Conservation (phyloP, 2,113 vertebrate genomes). For the Sitta europaea region DNA sequence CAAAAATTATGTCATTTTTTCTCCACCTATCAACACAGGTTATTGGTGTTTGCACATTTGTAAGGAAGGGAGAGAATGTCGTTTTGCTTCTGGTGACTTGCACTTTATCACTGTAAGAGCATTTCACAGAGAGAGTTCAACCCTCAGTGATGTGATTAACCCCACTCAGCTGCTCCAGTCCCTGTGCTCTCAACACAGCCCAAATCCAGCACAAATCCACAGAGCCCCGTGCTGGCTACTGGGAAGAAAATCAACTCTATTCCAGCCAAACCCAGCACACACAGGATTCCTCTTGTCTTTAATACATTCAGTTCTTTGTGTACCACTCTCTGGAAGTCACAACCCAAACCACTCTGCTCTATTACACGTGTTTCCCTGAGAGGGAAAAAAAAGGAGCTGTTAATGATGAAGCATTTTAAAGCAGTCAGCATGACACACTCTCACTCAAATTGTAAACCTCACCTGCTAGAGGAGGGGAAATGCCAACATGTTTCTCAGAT, state of each 20-base stretch:
- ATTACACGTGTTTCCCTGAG: not conserved
- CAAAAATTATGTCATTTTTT: not conserved
- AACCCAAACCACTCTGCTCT: not conserved
- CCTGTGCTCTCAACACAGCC: not conserved
- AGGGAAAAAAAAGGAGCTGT: not conserved
- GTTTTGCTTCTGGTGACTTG: not conserved
- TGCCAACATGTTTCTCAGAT: not conserved
- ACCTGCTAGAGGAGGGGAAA: not conserved
- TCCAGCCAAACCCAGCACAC: not conserved
- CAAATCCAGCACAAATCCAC: not conserved
- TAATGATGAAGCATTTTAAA: not conserved
- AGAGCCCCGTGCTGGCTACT: accelerated
- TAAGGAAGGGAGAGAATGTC: not conserved
- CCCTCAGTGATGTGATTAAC: not conserved
- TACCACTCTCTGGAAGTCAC: not conserved
- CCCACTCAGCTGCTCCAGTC: not conserved
- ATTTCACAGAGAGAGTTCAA: not conserved
- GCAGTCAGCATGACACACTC: not conserved
- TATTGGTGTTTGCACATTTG: not conserved
- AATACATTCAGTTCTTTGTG: not conserved
- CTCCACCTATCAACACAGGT: not conserved
- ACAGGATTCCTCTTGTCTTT: not conserved
- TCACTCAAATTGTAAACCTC: not conserved
- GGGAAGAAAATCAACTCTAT: not conserved
- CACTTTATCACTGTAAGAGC: not conserved